Evolutionary conservation across 2,888 invertebrate genomes (phyloP), one percentile per base, ranked within the genome.

Genomic region (Auanema freiburgensis): DNA sequence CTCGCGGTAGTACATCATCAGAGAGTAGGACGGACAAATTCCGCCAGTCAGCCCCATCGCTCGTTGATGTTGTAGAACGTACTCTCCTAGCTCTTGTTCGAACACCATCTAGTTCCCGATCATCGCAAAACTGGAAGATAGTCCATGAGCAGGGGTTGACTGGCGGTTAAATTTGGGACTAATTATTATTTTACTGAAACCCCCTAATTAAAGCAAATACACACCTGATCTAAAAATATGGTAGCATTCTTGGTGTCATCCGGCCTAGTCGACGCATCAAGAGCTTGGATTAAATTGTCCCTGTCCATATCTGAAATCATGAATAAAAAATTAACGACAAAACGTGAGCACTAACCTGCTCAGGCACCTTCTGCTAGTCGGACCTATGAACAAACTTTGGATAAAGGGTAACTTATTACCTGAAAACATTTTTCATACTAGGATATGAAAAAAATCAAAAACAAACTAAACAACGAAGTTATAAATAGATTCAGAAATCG

Each of bases 211-310:
- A 43, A 10, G n/a, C 1, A 53, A 43, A 40, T 6, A 46, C 57
- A 14, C n/a, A 68, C 68, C 57, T 56, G 41, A 21, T 68, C 62
- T 33, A 68, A 56, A 51, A 55, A 68, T 44, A 63, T 57, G 24
- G 63, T 63, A 18, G 68, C 68, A 18, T 68, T 23, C 41, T 68
- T 68, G 51, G 60, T 59, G n/a, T 65, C 68, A 42, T 64, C 63
- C 12, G 65, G 62, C 12, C 57, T 53, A 4, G 68, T 68, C 12
- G 68, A 65, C 18, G 68, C 68, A n/a, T 65, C 49, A 42, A 68
- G 63, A 21, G 68, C 68, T n/a, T 56, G 52, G n/a, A 65, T 46
- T 25, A 68, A 46, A 16, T 55, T 53, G 42, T 63, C 68, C 52
- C 54, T 57, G 41, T 68, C 58, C 68, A 68, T 68, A 41, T 41